Evolutionary conservation across 64 coral and sea anemone species (phyloP).

Genomic region (Pocillopora damicornis): DNA sequence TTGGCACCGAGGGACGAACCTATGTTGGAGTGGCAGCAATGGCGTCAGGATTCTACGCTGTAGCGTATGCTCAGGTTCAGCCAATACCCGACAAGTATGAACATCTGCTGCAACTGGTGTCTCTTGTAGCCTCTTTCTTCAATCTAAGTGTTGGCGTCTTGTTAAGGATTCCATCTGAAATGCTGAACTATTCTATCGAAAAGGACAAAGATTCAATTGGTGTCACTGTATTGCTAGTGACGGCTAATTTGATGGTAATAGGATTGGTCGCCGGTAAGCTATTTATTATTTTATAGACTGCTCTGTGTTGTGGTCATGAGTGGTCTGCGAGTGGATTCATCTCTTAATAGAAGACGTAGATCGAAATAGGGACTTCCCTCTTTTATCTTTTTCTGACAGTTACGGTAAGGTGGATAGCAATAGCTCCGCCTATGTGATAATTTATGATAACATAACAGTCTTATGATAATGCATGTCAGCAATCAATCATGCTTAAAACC

Average conservation of each 20-base stretch:
- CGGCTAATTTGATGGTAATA: slow-evolving; percentile 47
- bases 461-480: too few species aligned
- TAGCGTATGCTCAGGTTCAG: slow-evolving; percentile 68
- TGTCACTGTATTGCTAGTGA: slow-evolving; percentile 37
- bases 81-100: slow-evolving; percentile 87
- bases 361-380: too few species aligned
- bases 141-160: slow-evolving; percentile 56
- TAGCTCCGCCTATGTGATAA: too few species aligned
- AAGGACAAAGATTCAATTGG: slow-evolving; percentile 65
- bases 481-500: too few species aligned
- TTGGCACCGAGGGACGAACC: slow-evolving; percentile 80
- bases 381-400: too few species aligned
- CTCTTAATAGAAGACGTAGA: too few species aligned
- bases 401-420: too few species aligned
- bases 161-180: slow-evolving; percentile 47
- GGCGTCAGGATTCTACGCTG: slow-evolving; percentile 92
- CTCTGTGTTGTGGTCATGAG: too few species aligned
- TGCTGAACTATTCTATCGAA: slow-evolving; percentile 51
- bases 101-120: slow-evolving; percentile 64
- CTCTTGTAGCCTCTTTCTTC: slow-evolving; percentile 36
- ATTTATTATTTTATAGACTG: not conserved
- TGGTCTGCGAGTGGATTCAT: too few species aligned
- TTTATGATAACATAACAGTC: too few species aligned
- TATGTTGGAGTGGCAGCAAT: slow-evolving; percentile 83
- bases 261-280: slow-evolving; percentile 44